Conservation (phyloP, 2,113 vertebrate species). For the Pituophis catenifer region DNA sequence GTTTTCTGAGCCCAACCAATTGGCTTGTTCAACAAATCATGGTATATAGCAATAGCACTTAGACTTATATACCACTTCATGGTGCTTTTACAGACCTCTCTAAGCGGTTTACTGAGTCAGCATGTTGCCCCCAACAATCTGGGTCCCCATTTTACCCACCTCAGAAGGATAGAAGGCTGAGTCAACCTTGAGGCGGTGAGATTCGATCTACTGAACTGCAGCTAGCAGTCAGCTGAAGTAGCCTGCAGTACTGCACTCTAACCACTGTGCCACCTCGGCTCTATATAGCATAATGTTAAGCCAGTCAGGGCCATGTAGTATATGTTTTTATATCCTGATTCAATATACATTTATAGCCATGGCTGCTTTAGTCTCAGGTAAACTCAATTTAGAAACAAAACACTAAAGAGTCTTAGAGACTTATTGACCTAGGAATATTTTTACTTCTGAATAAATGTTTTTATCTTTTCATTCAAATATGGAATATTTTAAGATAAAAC, state of each 20-base stretch:
- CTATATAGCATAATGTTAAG: background rate
- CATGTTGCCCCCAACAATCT: too few relatives aligned
- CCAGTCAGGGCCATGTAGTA: background rate
- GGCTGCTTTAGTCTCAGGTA: background rate
- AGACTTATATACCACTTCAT: too few relatives aligned
- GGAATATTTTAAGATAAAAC: background rate
- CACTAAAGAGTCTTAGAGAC: background rate
- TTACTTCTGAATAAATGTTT: background rate
- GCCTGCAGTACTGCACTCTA: too few relatives aligned
- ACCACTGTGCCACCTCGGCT: too few relatives aligned
- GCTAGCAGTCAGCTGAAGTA: too few relatives aligned
- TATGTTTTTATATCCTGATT: background rate
- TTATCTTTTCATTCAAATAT: background rate
- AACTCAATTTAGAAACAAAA: background rate
- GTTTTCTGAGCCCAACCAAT: background rate
- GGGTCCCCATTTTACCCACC: too few relatives aligned
- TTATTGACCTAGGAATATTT: background rate
- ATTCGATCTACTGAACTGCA: too few relatives aligned
- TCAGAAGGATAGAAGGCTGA: too few relatives aligned
- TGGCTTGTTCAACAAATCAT: background rate
- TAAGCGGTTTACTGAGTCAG: too few relatives aligned
- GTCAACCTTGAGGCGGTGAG: too few relatives aligned
- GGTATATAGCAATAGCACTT: background rate
- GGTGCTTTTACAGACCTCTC: too few relatives aligned
- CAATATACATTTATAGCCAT: background rate